phyloP scores from a whole-genome alignment of 2,888 invertebrate species.

The Stictocephala bisonia region DNA sequence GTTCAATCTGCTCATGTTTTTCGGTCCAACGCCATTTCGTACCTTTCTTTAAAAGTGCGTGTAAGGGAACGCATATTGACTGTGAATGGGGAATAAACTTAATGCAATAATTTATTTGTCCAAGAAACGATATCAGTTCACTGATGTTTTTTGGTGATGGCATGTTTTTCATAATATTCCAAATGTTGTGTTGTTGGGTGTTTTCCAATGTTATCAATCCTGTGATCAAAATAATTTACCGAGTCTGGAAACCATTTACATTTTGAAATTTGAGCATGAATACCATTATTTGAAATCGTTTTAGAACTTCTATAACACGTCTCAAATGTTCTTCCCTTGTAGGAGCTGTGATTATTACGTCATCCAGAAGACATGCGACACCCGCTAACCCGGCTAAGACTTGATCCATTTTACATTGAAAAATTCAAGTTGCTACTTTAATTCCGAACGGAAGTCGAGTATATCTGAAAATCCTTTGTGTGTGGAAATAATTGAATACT shows the following conservation, averaged over 20 bases:
- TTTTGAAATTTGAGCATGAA: background rate
- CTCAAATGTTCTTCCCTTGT: background rate
- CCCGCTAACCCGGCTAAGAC: no score
- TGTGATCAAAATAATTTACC: no score
- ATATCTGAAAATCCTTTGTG: no score
- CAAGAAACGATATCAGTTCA: slow-evolving; percentile 5
- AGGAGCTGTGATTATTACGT: no score
- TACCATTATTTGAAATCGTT: background rate
- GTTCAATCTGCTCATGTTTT: background rate
- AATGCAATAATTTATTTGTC: slow-evolving; percentile 2
- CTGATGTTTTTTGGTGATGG: slow-evolving; percentile 6
- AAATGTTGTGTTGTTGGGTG: no score
- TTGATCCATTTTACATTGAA: no score
- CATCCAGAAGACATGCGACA: no score
- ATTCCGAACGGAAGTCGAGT: no score
- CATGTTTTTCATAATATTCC: background rate
- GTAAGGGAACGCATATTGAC: background rate
- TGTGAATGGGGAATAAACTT: slow-evolving; percentile 29
- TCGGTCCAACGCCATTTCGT: slow-evolving; percentile 8
- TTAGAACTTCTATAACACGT: background rate
- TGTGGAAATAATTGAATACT: no score
- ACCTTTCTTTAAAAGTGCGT: background rate
- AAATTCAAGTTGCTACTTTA: no score
- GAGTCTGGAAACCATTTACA: background rate
- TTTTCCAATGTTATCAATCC: slow-evolving; percentile 4